Evolutionary conservation across 2,888 invertebrate species (phyloP).

Genomic region (Arenicola marina): DNA sequence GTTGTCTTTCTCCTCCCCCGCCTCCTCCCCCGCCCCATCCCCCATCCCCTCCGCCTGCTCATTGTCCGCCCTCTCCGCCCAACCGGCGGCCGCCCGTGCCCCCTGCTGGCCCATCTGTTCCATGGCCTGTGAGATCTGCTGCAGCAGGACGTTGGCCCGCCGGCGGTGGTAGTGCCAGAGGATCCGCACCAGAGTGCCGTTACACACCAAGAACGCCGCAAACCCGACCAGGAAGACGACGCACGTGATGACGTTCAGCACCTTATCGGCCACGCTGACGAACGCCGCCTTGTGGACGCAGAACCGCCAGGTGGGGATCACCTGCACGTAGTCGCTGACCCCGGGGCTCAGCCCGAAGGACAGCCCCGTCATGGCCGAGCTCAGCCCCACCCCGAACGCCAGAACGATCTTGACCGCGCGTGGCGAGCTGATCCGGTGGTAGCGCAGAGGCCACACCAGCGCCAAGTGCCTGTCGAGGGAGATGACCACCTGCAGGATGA

Average conservation of each 20-base stretch:
- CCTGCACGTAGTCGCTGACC: not conserved
- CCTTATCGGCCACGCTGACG: not conserved
- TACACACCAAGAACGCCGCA: constrained; percentile 24
- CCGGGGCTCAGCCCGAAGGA: not conserved
- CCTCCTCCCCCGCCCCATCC: too few relatives aligned
- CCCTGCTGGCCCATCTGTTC: not conserved
- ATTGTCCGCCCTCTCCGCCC: not conserved
- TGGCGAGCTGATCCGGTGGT: constrained; percentile 12
- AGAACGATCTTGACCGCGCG: constrained; percentile 3
- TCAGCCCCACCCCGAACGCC: not conserved
- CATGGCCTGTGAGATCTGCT: constrained; percentile 20
- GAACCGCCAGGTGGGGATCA: constrained; percentile 7
- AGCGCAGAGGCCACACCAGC: constrained; percentile 21
- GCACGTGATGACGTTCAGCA: not conserved
- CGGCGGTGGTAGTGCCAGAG: constrained; percentile 22
- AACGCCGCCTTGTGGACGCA: constrained; percentile 1
- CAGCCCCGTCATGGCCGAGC: constrained; percentile 1
- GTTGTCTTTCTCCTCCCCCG: not conserved
- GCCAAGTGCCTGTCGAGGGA: constrained; percentile 25
- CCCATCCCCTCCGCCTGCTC: not conserved
- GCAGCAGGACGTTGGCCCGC: constrained; percentile 4
- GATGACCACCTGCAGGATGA: constrained; percentile 25
- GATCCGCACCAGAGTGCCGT: constrained; percentile 19
- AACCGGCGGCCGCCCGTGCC: not conserved
- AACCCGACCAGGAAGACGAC: constrained; percentile 18